Percentiles rank a stretch among this genome's conserved stretches.
Evolutionary conservation across 2,113 vertebrate genomes (phyloP).

Genomic region (Nesogale talazaci): DNA sequence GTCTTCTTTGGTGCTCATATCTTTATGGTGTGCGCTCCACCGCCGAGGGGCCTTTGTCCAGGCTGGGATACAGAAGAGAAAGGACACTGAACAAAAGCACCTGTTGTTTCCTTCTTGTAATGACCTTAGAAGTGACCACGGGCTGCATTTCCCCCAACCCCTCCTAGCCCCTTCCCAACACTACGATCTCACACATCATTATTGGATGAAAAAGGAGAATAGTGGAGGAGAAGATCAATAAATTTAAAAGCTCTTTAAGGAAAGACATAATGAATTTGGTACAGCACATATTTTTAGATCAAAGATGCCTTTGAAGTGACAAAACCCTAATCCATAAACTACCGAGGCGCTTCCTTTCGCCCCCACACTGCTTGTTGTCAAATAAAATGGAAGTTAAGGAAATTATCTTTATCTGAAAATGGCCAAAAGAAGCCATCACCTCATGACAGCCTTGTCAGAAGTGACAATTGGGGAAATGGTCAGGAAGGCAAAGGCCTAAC

Average conservation of each 20-base stretch:
- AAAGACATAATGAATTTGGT: slow-evolving; percentile 89
- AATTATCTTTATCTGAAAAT: slow-evolving; percentile 90
- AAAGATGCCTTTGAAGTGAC: slow-evolving; percentile 91
- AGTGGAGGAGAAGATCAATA: slow-evolving; percentile 86
- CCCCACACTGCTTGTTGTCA: slow-evolving; percentile 85
- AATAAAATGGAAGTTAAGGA: slow-evolving; percentile 91
- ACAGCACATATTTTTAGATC: slow-evolving; percentile 91
- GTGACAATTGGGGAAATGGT: slow-evolving; percentile 88
- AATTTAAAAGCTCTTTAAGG: slow-evolving; percentile 84
- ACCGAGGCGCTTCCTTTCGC: slow-evolving; percentile 87
- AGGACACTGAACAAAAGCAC: slow-evolving; percentile 84
- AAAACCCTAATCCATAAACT: slow-evolving; percentile 87
- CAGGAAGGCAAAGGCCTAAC: slow-evolving; percentile 84
- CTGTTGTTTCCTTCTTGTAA: slow-evolving; percentile 84
- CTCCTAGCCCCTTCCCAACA: slow-evolving; percentile 62
- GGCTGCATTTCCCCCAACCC: neutral
- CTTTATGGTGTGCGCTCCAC: neutral
- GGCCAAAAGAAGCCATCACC: slow-evolving; percentile 89
- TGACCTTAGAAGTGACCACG: slow-evolving; percentile 83
- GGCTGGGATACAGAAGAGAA: slow-evolving; percentile 40
- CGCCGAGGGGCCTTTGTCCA: slow-evolving; percentile 72
- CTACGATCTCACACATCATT: slow-evolving; percentile 63
- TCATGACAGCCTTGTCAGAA: slow-evolving; percentile 89
- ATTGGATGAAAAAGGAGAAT: slow-evolving; percentile 78
- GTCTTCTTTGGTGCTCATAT: neutral